Conservation (phyloP, 53 echinoderm and acorn worm species). For the Stichopus horrens region DNA sequence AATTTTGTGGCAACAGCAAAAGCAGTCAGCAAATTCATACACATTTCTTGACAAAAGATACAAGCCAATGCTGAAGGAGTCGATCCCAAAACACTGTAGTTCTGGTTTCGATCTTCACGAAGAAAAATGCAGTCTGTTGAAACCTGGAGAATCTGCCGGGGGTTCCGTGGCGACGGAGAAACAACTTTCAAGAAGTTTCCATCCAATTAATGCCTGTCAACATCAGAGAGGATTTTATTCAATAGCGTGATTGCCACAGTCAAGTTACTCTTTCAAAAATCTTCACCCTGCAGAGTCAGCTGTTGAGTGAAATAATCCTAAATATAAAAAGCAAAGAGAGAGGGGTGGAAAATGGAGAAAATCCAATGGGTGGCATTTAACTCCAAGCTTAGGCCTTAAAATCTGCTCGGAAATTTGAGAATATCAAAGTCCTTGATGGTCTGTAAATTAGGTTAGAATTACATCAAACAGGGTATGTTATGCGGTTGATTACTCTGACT, state of each 20-base stretch:
- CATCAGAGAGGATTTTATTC: not conserved
- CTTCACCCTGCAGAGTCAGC: not conserved
- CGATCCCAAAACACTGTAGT: too few relatives aligned
- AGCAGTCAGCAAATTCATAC: too few relatives aligned
- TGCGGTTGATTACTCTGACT: not conserved
- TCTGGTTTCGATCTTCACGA: too few relatives aligned
- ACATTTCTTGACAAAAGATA: too few relatives aligned
- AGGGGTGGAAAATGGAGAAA: not conserved
- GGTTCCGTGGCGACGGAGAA: not conserved
- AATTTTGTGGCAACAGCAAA: too few relatives aligned
- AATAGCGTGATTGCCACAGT: not conserved
- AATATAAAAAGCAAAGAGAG: not conserved
- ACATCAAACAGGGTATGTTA: not conserved
- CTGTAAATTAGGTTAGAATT: not conserved
- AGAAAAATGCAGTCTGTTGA: too few relatives aligned
- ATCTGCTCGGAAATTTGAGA: not conserved
- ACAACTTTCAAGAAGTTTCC: not conserved
- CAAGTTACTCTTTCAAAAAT: not conserved
- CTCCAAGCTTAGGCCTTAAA: not conserved
- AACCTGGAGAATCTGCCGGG: not conserved
- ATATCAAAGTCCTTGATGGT: not conserved
- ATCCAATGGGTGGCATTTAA: not conserved
- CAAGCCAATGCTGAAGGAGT: too few relatives aligned
- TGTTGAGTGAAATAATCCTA: not conserved
- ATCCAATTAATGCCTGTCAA: not conserved